Evolutionary conservation across 2,888 invertebrate genomes (phyloP).

Genomic region (Andrena fulva): DNA sequence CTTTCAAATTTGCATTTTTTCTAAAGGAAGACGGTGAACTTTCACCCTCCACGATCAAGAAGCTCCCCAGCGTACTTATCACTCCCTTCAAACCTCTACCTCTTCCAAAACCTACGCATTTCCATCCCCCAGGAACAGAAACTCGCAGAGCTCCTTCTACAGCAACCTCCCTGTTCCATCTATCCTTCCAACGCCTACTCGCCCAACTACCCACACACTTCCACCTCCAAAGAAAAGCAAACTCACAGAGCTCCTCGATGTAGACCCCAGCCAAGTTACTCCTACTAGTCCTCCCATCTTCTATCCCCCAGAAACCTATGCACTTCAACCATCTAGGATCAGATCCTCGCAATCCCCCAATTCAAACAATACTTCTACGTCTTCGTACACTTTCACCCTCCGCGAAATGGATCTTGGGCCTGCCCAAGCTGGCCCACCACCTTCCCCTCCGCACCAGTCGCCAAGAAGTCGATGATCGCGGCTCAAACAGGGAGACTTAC

Average conservation of each 20-base stretch:
- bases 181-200: background rate
- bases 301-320: background rate
- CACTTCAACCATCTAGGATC: slow-evolving; percentile 1
- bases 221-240: background rate
- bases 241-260: background rate
- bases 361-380: background rate
- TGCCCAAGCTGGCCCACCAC: background rate
- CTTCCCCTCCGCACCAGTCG: background rate
- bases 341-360: background rate
- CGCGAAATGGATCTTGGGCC: background rate
- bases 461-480: background rate
- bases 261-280: background rate
- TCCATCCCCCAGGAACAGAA: background rate
- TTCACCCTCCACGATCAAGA: too few relatives aligned
- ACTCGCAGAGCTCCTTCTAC: background rate
- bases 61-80: too few relatives aligned
- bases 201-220: background rate
- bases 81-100: background rate
- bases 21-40: too few relatives aligned
- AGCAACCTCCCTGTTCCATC: background rate
- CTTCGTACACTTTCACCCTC: slow-evolving; percentile 11
- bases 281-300: background rate
- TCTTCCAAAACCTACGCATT: background rate
- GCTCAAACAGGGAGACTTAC: slow-evolving; percentile 74
- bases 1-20: too few relatives aligned